These are phyloP conservation scores for Antennarius striatus DNA, from an alignment of 2,113 vertebrate species.

Conservation along the genomic window DNA sequence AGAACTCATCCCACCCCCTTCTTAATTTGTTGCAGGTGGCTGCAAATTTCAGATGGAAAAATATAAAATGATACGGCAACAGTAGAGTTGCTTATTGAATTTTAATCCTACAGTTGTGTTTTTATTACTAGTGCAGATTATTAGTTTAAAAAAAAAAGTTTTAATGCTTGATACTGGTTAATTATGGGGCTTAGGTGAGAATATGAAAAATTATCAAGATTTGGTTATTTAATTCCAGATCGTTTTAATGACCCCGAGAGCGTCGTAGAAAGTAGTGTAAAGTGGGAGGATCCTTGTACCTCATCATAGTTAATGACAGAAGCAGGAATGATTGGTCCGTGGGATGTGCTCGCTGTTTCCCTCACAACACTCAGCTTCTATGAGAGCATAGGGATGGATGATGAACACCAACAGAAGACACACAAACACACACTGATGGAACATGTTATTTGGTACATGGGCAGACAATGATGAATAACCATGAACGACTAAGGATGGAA, in stretches of 20 bases:
- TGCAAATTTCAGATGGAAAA: too few relatives aligned
- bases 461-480: slow-evolving; percentile 25
- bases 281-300: slow-evolving; percentile 70
- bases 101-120: not conserved
- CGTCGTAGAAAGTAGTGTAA: slow-evolving; percentile 66
- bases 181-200: slow-evolving; percentile 14
- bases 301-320: slow-evolving; percentile 81
- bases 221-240: slow-evolving; percentile 7
- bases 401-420: slow-evolving; percentile 61
- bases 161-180: slow-evolving; percentile 39
- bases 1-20: too few relatives aligned
- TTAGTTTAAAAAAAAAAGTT: slow-evolving; percentile 55
- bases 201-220: slow-evolving; percentile 4
- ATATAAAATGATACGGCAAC: too few relatives aligned
- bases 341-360: slow-evolving; percentile 78
- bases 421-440: slow-evolving; percentile 41
- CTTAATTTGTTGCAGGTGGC: too few relatives aligned
- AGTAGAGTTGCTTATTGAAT: too few relatives aligned
- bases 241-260: slow-evolving; percentile 29
- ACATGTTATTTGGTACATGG: slow-evolving; percentile 24
- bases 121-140: slow-evolving; percentile 32
- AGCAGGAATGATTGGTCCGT: slow-evolving; percentile 80
- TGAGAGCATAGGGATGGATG: slow-evolving; percentile 74
- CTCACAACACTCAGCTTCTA: slow-evolving; percentile 76
- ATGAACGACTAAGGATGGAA: slow-evolving; percentile 21